These are phyloP conservation scores for Leistus spinibarbis DNA, from an alignment of 2,888 invertebrate genomes.

Conservation along the genomic window DNA sequence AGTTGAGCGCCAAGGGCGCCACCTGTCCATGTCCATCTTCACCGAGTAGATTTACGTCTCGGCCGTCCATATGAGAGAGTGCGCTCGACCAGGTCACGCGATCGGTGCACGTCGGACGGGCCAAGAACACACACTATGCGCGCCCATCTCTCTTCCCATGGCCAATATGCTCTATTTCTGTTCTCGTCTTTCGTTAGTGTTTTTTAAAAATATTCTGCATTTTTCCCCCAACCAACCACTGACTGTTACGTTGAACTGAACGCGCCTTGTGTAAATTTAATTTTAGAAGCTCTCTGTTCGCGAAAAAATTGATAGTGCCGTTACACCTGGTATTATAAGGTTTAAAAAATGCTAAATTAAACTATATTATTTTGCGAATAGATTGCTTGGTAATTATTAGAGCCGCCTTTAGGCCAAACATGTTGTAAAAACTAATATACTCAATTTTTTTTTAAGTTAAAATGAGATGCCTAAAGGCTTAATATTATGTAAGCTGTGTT, in stretches of 20 bases:
- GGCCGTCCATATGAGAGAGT: conserved; percentile 32
- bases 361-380: background rate
- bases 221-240: background rate
- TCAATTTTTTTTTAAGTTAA: too few relatives aligned
- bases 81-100: background rate
- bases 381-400: background rate
- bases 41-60: conserved; percentile 13
- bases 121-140: background rate
- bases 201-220: background rate
- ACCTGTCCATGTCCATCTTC: background rate
- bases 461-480: too few relatives aligned
- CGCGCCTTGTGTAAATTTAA: background rate
- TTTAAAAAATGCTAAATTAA: background rate
- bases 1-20: background rate
- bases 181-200: background rate
- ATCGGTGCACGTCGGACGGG: background rate
- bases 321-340: background rate
- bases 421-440: too few relatives aligned
- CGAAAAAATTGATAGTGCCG: background rate
- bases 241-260: background rate
- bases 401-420: too few relatives aligned
- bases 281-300: background rate
- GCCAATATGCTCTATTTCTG: background rate
- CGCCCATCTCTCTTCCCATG: background rate
- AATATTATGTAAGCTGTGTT: too few relatives aligned